phyloP scores from a whole-genome alignment of 2,113 vertebrate genomes.

The Kryptolebias marmoratus region DNA sequence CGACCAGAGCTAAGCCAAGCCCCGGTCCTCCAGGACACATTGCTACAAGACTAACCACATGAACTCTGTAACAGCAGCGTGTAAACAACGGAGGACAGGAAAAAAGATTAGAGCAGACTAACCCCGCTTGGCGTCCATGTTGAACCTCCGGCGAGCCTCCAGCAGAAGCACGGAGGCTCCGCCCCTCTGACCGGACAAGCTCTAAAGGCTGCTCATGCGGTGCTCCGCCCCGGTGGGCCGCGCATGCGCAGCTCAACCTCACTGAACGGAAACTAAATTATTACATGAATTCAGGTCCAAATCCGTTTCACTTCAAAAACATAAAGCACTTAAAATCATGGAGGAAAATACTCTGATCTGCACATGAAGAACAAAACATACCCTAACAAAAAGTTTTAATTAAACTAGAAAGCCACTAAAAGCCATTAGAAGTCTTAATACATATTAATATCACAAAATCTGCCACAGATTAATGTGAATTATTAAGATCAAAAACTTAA shows the following conservation, averaged over 20 bases:
- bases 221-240: not conserved
- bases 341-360: too few relatives aligned
- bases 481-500: too few relatives aligned
- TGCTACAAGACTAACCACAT: not conserved
- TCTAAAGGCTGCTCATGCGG: too few relatives aligned
- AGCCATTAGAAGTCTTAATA: too few relatives aligned
- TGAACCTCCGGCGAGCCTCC: slow-evolving; percentile 78
- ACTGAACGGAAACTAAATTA: not conserved
- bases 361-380: too few relatives aligned
- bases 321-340: too few relatives aligned
- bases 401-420: too few relatives aligned
- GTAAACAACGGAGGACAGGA: slow-evolving; percentile 7
- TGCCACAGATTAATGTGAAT: too few relatives aligned
- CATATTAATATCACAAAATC: too few relatives aligned
- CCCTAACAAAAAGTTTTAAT: too few relatives aligned
- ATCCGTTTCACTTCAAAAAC: not conserved
- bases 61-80: not conserved
- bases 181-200: slow-evolving; percentile 25
- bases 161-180: slow-evolving; percentile 29
- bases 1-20: not conserved
- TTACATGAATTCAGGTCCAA: not conserved
- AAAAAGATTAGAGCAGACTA: slow-evolving; percentile 70
- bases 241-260: slow-evolving; percentile 50
- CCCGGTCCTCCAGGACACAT: not conserved
- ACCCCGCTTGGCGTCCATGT: slow-evolving; percentile 92